Base-by-base conservation (phyloP, 2,797 vertebrate genomes). In the Gymnoscopelus braueri region DNA sequence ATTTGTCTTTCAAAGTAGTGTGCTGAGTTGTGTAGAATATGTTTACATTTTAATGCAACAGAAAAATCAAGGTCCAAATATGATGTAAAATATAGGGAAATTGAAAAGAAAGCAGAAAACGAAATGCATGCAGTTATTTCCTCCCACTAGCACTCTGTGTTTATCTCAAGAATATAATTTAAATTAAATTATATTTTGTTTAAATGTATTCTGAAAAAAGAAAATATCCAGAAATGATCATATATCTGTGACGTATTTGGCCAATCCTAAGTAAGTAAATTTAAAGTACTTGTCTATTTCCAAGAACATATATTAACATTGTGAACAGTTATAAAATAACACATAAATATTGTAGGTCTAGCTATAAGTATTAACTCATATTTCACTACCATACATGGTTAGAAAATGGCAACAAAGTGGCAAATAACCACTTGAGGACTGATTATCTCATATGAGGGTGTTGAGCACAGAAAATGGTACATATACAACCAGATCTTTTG, bases 311-410 rank as follows among this genome's bases (percentile, higher is more conserved):
- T 29, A 4, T 5, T 63, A 47, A 58, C 63, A 48, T 39, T 39
- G 35, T 39, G 35, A 39, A 39, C 7, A 6, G 35, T 60, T 63
- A n/a, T n/a, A n/a, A n/a, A n/a, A n/a, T n/a, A 47, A 60, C 62
- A 32, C 24, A 48, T 48, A 14, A 51, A 76, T 58, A 64, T 49
- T 23, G 6, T 51, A 9, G 63, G 49, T 69, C 73, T 78, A 67
- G 72, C 68, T 75, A 49, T 75, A 77, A 81, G 26, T 29, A 1
- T 29, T 29, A 29, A 29, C 26, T 29, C 47, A 72, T 65, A 6
- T 67, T 76, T 80, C 52, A 52, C 44, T 57, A 23, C 32, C 54
- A 48, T 32, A 47, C 57, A n/a, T 55, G 62, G 65, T 19, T 73
- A n/a, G 1, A 13, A 35, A 49, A 55, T 79, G 75, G 54, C 67